Evolutionary conservation across 2,888 invertebrate species (phyloP).

Genomic region (Graphium colonna): DNA sequence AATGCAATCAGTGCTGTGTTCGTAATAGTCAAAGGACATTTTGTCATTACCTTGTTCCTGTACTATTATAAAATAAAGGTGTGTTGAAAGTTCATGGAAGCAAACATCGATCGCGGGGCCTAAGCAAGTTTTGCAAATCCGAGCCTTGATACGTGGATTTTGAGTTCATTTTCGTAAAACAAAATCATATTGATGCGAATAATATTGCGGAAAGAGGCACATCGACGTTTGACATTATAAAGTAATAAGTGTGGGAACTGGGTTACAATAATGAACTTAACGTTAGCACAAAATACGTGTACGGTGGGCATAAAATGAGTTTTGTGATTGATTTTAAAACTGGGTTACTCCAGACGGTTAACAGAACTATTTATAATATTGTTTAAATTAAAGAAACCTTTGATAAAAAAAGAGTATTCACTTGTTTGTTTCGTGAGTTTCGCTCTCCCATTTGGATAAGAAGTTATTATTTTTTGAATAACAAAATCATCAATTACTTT

Average conservation of each 20-base stretch:
- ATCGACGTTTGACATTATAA: conserved; percentile 14
- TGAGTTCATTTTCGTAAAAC: not conserved
- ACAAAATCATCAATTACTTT: too few species aligned
- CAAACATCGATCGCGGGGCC: too few species aligned
- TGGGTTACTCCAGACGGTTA: not conserved
- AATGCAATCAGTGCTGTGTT: too few species aligned
- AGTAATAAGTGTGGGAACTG: conserved; percentile 17
- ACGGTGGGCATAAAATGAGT: too few species aligned
- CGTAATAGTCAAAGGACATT: too few species aligned
- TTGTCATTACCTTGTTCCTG: too few species aligned
- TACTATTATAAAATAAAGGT: not conserved
- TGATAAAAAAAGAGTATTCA: too few species aligned
- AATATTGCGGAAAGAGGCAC: conserved; percentile 6
- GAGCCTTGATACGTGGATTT: not conserved
- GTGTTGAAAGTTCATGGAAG: not conserved
- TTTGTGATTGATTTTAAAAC: conserved; percentile 2
- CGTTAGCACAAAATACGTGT: conserved; percentile 6
- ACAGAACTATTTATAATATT: not conserved
- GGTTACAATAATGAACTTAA: conserved; percentile 15
- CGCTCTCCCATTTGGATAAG: too few species aligned
- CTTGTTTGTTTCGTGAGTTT: too few species aligned
- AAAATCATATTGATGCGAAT: not conserved
- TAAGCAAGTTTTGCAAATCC: too few species aligned
- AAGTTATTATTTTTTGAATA: too few species aligned
- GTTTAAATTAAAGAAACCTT: too few species aligned